Evolutionary conservation across 2,113 vertebrate species (phyloP).

Genomic region (Serilophus lunatus): DNA sequence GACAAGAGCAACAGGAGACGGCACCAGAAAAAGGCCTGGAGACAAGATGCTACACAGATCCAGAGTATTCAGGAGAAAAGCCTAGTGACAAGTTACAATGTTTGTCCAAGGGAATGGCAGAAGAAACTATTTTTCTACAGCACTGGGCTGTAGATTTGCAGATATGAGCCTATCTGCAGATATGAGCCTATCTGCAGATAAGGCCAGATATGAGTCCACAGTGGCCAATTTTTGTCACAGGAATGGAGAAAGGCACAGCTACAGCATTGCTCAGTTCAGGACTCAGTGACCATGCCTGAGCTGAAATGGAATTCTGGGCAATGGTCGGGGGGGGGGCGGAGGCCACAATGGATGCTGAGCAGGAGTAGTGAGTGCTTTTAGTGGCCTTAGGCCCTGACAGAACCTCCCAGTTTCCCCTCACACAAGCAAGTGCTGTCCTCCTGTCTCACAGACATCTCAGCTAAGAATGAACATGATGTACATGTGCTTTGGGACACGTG

Average conservation of each 20-base stretch:
- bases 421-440: neutral
- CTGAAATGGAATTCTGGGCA: neutral
- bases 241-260: neutral
- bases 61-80: neutral
- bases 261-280: neutral
- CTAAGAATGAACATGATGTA: neutral
- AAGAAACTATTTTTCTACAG: neutral
- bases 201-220: neutral
- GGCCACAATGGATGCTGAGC: neutral
- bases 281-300: neutral
- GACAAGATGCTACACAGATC: neutral
- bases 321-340: neutral
- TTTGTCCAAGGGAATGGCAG: too few species aligned
- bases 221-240: neutral
- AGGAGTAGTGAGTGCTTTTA: neutral
- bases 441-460: neutral
- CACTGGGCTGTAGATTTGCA: neutral
- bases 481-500: neutral
- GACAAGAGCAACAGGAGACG: neutral
- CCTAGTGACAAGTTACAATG: neutral
- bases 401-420: accelerated
- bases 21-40: neutral
- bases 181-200: too few species aligned
- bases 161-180: too few species aligned
- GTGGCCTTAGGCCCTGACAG: neutral